Evolutionary conservation across 1,140 invertebrate species (phyloP).

Genomic region (Laupala kohalensis): DNA sequence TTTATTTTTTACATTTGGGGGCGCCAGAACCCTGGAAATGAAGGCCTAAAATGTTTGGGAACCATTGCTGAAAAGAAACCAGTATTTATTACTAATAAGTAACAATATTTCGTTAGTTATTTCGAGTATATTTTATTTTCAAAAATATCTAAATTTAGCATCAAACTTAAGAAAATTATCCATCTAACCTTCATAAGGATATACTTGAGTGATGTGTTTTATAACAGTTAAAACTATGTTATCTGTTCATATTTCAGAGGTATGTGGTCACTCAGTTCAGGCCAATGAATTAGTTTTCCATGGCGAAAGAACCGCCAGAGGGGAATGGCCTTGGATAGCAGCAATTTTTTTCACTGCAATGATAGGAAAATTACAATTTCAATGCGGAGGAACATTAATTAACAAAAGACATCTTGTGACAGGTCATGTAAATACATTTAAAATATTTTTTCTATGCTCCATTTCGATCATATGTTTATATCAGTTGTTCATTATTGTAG

Average conservation of each 20-base stretch:
- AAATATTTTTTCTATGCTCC: too few relatives aligned
- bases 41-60: too few relatives aligned
- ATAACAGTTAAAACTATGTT: background rate
- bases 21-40: too few relatives aligned
- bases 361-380: background rate
- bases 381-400: constrained; percentile 3
- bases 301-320: background rate
- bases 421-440: too few relatives aligned
- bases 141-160: background rate
- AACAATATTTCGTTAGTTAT: background rate
- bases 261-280: background rate
- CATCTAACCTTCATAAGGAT: too few relatives aligned
- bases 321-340: constrained; percentile 3
- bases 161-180: background rate
- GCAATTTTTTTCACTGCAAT: background rate
- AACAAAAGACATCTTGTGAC: constrained; percentile 1
- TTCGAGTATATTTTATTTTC: background rate
- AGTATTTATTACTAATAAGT: background rate
- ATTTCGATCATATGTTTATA: too few relatives aligned
- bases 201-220: background rate
- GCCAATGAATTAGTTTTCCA: background rate
- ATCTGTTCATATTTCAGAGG: background rate
- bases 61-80: too few relatives aligned
- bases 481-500: too few relatives aligned
- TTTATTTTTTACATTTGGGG: too few relatives aligned